Percentiles rank a stretch among this genome's conserved stretches.
These are phyloP conservation scores for Ariolimax columbianus DNA, from an alignment of 2,888 invertebrate genomes.

Conservation along the genomic window DNA sequence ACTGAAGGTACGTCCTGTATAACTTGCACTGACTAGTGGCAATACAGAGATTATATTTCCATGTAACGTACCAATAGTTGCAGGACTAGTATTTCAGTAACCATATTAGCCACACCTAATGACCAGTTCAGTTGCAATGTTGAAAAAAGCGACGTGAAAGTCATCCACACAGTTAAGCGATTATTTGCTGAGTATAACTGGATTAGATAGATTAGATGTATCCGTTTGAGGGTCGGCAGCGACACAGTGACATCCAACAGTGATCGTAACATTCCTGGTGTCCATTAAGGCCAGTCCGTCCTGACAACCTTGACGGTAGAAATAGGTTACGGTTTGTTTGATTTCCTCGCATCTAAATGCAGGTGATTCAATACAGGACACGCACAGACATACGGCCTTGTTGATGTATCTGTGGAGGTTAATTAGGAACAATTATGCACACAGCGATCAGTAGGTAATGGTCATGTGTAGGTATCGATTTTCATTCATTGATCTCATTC, in stretches of 20 bases:
- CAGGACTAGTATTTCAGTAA: too few relatives aligned
- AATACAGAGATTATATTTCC: too few relatives aligned
- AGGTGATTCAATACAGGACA: not conserved
- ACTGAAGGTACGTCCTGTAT: too few relatives aligned
- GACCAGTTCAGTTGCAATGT: not conserved
- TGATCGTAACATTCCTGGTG: not conserved
- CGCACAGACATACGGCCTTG: not conserved
- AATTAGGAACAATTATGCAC: too few relatives aligned
- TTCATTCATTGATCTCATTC: too few relatives aligned
- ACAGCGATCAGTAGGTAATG: too few relatives aligned
- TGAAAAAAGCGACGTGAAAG: not conserved
- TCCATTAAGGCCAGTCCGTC: conserved; percentile 5
- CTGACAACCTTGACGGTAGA: conserved; percentile 4
- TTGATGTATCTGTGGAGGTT: not conserved
- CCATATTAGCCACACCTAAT: too few relatives aligned
- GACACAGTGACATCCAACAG: conserved; percentile 26
- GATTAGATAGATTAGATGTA: too few relatives aligned
- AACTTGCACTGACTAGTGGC: too few relatives aligned
- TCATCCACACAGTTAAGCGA: not conserved
- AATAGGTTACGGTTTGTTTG: not conserved
- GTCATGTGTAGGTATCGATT: too few relatives aligned
- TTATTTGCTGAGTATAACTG: not conserved
- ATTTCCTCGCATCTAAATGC: conserved; percentile 6
- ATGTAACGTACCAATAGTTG: too few relatives aligned
- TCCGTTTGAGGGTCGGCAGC: not conserved